Conservation (phyloP, 2,888 invertebrate species). For the Papilio demoleus region DNA sequence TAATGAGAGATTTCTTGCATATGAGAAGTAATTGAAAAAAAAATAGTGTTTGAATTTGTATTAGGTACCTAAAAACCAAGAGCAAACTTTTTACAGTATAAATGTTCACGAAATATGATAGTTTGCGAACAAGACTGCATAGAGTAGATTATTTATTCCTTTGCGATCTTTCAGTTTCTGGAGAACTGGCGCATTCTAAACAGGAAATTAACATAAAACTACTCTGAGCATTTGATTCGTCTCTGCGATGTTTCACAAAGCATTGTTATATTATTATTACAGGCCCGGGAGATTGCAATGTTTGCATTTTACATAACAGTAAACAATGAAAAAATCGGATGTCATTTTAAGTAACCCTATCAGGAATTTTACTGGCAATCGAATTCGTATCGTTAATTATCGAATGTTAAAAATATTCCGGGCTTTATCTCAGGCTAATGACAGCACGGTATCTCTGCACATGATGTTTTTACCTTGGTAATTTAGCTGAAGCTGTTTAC, state of each 20-base stretch:
- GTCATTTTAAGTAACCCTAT: too few species aligned
- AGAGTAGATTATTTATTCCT: neutral
- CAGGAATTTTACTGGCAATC: too few species aligned
- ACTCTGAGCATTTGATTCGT: neutral
- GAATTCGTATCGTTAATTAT: too few species aligned
- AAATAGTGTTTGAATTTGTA: neutral
- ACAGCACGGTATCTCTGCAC: too few species aligned
- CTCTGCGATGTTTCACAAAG: neutral
- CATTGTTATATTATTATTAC: too few species aligned
- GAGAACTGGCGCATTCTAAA: neutral
- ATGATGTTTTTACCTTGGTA: too few species aligned
- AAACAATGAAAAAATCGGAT: too few species aligned
- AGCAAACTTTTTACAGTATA: neutral
- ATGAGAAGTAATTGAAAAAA: too few species aligned
- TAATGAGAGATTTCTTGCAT: too few species aligned
- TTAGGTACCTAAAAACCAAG: neutral
- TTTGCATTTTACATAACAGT: neutral
- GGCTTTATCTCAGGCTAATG: too few species aligned
- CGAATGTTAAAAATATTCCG: too few species aligned
- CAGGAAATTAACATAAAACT: slow-evolving; percentile 6
- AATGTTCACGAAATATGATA: neutral
- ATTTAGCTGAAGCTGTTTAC: too few species aligned
- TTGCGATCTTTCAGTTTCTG: neutral
- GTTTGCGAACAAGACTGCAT: neutral
- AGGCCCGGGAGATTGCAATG: neutral